Percentiles rank a stretch among this genome's conserved stretches.
Conservation (phyloP, 2,888 invertebrate species). For the Odontocerum albicorne region DNA sequence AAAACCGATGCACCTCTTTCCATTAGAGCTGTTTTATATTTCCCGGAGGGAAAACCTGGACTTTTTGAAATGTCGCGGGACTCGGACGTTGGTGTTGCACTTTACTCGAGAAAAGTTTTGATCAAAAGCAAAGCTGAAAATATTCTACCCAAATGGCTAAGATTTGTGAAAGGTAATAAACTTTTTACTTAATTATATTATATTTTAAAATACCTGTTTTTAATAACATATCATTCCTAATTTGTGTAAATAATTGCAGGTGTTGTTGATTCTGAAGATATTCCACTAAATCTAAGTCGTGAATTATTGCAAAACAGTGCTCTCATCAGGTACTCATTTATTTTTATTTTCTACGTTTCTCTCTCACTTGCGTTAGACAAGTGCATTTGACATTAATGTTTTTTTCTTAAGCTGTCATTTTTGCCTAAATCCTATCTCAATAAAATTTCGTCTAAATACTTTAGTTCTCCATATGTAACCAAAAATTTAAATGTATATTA, state of each 20-base stretch:
- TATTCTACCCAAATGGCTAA: slow-evolving; percentile 90
- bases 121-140: slow-evolving; percentile 91
- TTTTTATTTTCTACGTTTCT: too few relatives aligned
- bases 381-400: too few relatives aligned
- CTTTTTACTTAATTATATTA: neutral
- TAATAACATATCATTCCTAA: too few relatives aligned
- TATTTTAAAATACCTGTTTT: neutral
- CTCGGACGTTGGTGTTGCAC: slow-evolving; percentile 79
- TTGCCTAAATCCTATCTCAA: too few relatives aligned
- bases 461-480: too few relatives aligned
- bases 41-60: slow-evolving; percentile 91
- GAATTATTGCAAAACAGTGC: slow-evolving; percentile 94
- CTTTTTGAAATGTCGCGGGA: slow-evolving; percentile 90
- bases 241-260: slow-evolving; percentile 60
- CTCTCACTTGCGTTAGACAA: too few relatives aligned
- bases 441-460: too few relatives aligned
- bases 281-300: slow-evolving; percentile 94
- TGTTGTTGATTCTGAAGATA: slow-evolving; percentile 98
- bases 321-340: slow-evolving; percentile 80
- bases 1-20: slow-evolving; percentile 91
- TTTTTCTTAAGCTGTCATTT: too few relatives aligned
- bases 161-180: slow-evolving; percentile 89
- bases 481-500: too few relatives aligned
- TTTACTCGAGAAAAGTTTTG: slow-evolving; percentile 90
- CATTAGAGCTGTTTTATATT: slow-evolving; percentile 87